Evolutionary conservation across 2,888 invertebrate genomes (phyloP), one percentile per base, ranked within the genome.

Genomic region (Orthosia gothica): DNA sequence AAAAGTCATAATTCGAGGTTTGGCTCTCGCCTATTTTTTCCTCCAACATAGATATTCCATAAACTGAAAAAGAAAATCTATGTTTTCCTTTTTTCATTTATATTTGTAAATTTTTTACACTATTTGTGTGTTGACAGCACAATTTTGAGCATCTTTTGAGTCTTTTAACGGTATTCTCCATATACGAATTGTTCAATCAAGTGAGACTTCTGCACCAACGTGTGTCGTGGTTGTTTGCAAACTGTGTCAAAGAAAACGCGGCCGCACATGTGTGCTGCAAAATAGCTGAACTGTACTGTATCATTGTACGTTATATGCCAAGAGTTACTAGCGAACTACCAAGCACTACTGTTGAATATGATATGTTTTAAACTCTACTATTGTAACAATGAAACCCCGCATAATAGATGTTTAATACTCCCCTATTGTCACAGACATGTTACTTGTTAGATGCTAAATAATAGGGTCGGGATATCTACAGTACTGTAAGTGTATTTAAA

Each of bases 171-270:
- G 54, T 23, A 40, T 45, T 54, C 12, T 40, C 20, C 13, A 9
- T 40, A n/a, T 20, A 18, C 57, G 20, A 40, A 23, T 4, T 49
- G 12, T 23, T 15, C 7, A 15, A 2, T 52, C 3, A 5, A 57
- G 23, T 70, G 58, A 32, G 9, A 66, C 68, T 82, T 82, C 79
- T 82, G 79, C 52, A 3, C 20, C 3, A 4, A 9, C n/a, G 11
- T 45, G 12, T 9, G 49, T 23, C 50, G 9, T 40, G 5, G 16
- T 20, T 12, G 49, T 52, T n/a, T 40, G 58, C 7, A 62, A 74
- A 82, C 74, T 67, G 58, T 81, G 81, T 71, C 82, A 70, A 67
- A 82, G 70, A 23, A 61, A 81, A 82, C 63, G 63, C 82, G 79
- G 68, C 18, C 68, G 74, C 66, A 55, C 82, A 71, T 71, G 70